These are phyloP conservation scores for Hybognathus amarus DNA, from an alignment of 2,797 vertebrate genomes.

Conservation along the genomic window DNA sequence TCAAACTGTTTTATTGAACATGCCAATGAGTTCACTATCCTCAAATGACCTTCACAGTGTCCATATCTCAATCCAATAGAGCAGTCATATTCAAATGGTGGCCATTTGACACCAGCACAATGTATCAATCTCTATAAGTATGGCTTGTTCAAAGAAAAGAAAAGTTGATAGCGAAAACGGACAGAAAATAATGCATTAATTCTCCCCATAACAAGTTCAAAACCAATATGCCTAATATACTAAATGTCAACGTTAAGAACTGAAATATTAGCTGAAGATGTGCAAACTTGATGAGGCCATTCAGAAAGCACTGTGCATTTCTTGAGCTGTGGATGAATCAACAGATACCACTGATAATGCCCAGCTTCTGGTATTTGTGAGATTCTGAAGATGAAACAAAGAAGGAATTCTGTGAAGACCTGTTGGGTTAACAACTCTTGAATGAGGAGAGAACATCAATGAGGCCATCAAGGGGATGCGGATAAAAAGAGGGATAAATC, in stretches of 20 bases:
- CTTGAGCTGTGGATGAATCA: not conserved
- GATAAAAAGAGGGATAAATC: not conserved
- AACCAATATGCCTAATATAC: not conserved
- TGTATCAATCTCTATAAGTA: not conserved
- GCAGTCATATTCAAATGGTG: not conserved
- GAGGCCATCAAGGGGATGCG: not conserved
- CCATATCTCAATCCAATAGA: not conserved
- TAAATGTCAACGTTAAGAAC: not conserved
- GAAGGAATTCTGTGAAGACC: conserved; percentile 22
- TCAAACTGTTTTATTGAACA: too few species aligned
- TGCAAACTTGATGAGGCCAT: not conserved
- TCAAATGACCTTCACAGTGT: too few species aligned
- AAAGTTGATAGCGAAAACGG: not conserved
- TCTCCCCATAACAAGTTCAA: not conserved
- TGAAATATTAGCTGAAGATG: not conserved
- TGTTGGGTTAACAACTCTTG: conserved; percentile 21
- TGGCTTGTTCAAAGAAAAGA: not conserved
- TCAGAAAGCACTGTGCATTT: conserved; percentile 25
- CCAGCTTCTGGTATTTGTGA: not conserved
- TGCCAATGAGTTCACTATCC: too few species aligned
- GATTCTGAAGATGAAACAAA: conserved; percentile 27
- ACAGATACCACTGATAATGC: not conserved
- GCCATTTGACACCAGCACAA: too few species aligned
- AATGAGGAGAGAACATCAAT: conserved; percentile 8
- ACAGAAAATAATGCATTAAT: not conserved